These are phyloP conservation scores for Chaetodon trifasciatus DNA, from an alignment of 2,797 vertebrate genomes.

Conservation along the genomic window DNA sequence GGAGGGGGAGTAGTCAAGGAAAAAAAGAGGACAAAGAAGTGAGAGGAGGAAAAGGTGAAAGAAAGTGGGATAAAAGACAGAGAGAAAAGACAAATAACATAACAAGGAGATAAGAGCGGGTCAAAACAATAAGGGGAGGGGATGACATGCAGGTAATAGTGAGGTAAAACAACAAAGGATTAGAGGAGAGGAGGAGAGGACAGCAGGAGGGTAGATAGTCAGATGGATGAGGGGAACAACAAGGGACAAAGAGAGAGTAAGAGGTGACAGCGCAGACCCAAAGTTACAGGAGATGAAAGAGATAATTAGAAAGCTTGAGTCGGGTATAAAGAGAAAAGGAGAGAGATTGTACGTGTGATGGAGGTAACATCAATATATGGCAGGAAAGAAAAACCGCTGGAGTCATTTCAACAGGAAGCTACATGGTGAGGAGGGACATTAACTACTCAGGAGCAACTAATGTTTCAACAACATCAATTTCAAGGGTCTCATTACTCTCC, in stretches of 20 bases:
- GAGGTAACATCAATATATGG: conserved; percentile 31
- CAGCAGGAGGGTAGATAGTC: conserved; percentile 28
- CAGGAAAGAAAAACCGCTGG: conserved; percentile 15
- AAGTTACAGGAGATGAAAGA: conserved; percentile 63
- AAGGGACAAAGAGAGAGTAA: conserved; percentile 46
- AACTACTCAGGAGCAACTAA: conserved; percentile 2
- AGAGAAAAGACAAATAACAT: conserved; percentile 42
- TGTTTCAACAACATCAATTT: conserved; percentile 30
- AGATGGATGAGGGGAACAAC: conserved; percentile 32
- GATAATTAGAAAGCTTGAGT: conserved; percentile 60
- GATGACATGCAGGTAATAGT: conserved; percentile 38
- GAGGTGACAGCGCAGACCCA: conserved; percentile 51
- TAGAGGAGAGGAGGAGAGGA: conserved; percentile 22
- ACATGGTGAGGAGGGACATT: background rate
- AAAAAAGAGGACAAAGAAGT: conserved; percentile 3
- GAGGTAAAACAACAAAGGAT: conserved; percentile 60
- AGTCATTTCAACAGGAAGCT: conserved; percentile 3
- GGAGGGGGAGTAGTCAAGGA: background rate
- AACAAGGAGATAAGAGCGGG: conserved; percentile 37
- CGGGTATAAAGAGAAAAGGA: conserved; percentile 26
- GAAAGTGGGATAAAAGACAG: conserved; percentile 27
- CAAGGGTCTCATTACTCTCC: background rate
- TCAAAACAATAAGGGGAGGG: conserved; percentile 51
- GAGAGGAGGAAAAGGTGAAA: conserved; percentile 17
- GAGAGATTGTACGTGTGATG: conserved; percentile 23